phyloP scores from a whole-genome alignment of 2,888 invertebrate species.

The Cabera pusaria region DNA sequence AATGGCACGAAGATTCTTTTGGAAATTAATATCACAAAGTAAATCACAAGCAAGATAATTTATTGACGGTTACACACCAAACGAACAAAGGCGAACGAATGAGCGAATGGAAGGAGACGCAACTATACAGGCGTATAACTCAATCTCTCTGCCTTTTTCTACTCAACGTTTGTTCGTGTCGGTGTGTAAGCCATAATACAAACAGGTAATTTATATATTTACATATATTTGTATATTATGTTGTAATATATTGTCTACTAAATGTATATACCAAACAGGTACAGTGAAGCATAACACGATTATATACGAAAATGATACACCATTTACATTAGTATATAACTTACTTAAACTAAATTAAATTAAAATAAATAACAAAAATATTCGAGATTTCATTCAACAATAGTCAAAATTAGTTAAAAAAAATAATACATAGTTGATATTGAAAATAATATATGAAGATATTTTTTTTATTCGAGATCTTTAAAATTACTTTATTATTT shows the following conservation, averaged over 20 bases:
- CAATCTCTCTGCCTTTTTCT: too few relatives aligned
- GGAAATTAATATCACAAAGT: slow-evolving; percentile 35
- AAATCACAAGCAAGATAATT: slow-evolving; percentile 35
- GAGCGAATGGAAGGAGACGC: too few relatives aligned
- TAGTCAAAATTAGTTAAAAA: too few relatives aligned
- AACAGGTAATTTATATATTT: slow-evolving; percentile 42
- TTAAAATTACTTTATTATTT: slow-evolving; percentile 7
- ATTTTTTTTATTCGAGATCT: slow-evolving; percentile 10
- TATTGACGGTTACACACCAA: too few relatives aligned
- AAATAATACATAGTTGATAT: too few relatives aligned
- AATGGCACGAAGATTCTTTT: slow-evolving; percentile 38
- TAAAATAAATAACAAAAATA: slow-evolving; percentile 14
- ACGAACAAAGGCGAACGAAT: too few relatives aligned
- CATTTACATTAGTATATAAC: slow-evolving; percentile 18
- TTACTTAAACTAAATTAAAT: slow-evolving; percentile 22
- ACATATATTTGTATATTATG: slow-evolving; percentile 34
- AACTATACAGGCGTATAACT: too few relatives aligned
- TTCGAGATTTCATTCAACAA: slow-evolving; percentile 19
- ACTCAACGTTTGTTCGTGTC: too few relatives aligned
- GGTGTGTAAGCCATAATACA: too few relatives aligned
- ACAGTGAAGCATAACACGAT: slow-evolving; percentile 58
- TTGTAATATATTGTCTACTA: slow-evolving; percentile 62
- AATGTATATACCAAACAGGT: slow-evolving; percentile 69
- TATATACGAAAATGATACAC: slow-evolving; percentile 27
- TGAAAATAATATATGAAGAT: too few relatives aligned